Base-by-base conservation (phyloP, 2,797 vertebrate species). In the Danio kyathit region DNA sequence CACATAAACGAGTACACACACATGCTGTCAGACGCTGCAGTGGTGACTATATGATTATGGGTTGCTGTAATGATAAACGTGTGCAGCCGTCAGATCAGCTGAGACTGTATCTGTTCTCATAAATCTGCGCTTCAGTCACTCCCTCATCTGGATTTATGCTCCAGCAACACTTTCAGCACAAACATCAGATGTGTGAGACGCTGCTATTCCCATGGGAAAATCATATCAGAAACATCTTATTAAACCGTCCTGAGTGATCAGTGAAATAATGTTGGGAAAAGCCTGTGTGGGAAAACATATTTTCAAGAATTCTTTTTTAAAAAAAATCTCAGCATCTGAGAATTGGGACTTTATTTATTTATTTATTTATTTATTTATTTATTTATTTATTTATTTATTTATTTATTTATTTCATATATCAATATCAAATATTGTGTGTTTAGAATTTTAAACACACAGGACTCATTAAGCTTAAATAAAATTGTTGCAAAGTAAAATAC, bases 151-250 rank as follows among this genome's bases (percentile, higher is more conserved):
- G 19, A 63, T 63, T 75, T 38, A 63, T 51, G 73, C 57, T 61
- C 6, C 41, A 2, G 70, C 11, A 57, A 73, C 52, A 73, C 70
- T 72, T 43, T 52, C 46, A 63, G 40, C 19, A 54, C 4, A 65
- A 19, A 51, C 46, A 75, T 65, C 12, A 54, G 61, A 40, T 65
- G 38, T 29, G 48, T 29, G 54, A 38, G 11, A 41, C n/a, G 13
- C 10, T 48, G 19, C 41, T 52, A 76, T 64, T 76, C 80, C 66
- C 49, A 46, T 77, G 80, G 66, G 80, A 82, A 71, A 76, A 48
- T 75, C 38, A 1, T 14, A 72, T 61, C 72, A 44, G 44, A 10
- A 56, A 17, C 52, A 44, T 74, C 46, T 43, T 14, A 51, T 21
- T 5, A 4, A 5, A n/a, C 8, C 21, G 8, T 59, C 17, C 17